Evolutionary conservation across 2,113 vertebrate species (phyloP), one percentile per base, ranked within the genome.

Genomic region (Atractosteus spatula): DNA sequence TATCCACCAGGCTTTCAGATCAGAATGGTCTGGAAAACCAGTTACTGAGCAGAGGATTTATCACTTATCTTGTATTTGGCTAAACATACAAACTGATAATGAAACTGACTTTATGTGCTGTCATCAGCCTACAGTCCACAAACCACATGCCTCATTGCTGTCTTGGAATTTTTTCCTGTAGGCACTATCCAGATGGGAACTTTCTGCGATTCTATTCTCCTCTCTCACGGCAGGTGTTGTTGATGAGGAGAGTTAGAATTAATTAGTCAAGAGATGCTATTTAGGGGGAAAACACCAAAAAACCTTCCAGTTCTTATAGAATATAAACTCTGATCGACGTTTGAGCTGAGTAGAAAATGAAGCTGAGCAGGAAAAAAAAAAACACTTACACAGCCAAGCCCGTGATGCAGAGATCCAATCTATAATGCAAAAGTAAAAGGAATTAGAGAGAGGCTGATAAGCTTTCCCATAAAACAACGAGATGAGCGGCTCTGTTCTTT

Each of bases 371-470:
- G 42, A 45, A 61, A 70, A 64, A 78, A 85, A 75, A 68, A 71
- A 80, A 85, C 91, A 98, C 97, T 86, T 89, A 99, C 97, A 91
- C 96, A 99, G 83, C 96, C 96, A 71, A 99, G 94, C 75, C 97
- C 97, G 0, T 96, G 97, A 77, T 99, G 97, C 71, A 99, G 87
- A 70, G 97, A 97, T 87, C 97, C 97, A 8, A 99, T 99, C 97
- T 99, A 81, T 69, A 86, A 43, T 44, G 81, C 13, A 74, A 66
- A 71, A 70, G 47, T 51, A 63, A 62, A 64, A 59, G 7, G 6
- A 51, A 47, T 14, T 51, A 76, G 44, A 77, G 13, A 81, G 7
- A 69, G 29, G 45, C 1, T 62, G 44, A 16, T 10, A 55, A 67
- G 14, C 10, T 51, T 62, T n/a, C 29, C 51, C 17, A 45, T 71